Conservation (phyloP, 2,797 vertebrate species). For the Gallirallus australis region DNA sequence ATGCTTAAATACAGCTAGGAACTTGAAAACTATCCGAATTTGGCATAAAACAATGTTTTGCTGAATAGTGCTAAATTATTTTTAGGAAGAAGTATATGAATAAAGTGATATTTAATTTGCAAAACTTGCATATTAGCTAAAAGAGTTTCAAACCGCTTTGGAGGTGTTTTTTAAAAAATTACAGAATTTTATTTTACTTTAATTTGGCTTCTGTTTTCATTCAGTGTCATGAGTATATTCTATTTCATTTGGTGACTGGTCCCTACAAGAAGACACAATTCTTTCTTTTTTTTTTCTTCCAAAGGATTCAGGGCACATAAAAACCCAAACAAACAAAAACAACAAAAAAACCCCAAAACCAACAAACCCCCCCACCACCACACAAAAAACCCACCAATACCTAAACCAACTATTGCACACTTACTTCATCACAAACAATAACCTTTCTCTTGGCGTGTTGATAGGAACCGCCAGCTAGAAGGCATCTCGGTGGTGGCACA, state of each 20-base stretch:
- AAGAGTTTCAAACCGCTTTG: neutral
- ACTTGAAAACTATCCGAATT: neutral
- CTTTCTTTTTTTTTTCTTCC: neutral
- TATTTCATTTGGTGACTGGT: neutral
- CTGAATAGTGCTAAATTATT: neutral
- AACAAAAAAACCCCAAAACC: too few species aligned
- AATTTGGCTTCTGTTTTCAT: neutral
- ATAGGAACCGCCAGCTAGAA: slow-evolving; percentile 93
- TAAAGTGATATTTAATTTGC: neutral
- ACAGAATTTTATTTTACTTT: neutral
- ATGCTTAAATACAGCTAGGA: neutral
- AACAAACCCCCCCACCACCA: too few species aligned
- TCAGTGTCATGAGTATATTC: neutral
- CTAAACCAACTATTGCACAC: neutral
- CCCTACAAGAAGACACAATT: neutral
- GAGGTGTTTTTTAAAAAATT: neutral
- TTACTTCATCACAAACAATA: neutral
- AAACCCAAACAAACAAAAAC: too few species aligned
- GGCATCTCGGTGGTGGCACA: slow-evolving; percentile 93
- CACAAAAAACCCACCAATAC: too few species aligned
- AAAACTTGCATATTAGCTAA: neutral
- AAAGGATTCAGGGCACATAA: neutral
- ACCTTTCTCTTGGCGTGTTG: slow-evolving; percentile 38
- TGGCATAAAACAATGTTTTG: neutral
- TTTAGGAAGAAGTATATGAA: neutral